Percentiles rank a stretch among this genome's conserved stretches.
These are phyloP conservation scores for Terrapene triunguis DNA, from an alignment of 2,113 vertebrate genomes.

Conservation along the genomic window DNA sequence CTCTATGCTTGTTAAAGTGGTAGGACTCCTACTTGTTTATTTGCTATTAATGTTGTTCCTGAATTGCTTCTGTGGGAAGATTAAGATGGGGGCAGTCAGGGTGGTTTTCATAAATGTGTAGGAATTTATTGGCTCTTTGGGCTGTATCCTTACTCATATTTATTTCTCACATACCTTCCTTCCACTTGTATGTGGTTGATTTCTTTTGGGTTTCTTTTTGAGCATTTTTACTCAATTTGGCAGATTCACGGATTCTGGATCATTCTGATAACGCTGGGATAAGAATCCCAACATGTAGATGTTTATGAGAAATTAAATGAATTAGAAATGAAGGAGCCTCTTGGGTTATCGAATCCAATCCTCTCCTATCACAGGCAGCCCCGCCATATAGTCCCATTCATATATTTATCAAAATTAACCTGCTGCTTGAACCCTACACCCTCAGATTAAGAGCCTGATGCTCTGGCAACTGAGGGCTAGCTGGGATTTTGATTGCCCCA, in stretches of 20 bases:
- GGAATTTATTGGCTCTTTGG: background rate
- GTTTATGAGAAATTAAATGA: background rate
- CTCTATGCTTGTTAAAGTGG: background rate
- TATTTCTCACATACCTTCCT: background rate
- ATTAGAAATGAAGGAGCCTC: too few relatives aligned
- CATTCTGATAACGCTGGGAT: background rate
- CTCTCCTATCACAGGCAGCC: background rate
- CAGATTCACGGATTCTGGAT: background rate
- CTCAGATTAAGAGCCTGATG: too few relatives aligned
- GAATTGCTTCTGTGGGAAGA: background rate
- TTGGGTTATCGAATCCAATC: background rate
- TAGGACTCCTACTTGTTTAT: background rate
- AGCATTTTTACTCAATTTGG: background rate
- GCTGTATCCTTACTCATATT: background rate
- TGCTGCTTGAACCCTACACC: too few relatives aligned
- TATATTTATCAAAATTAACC: background rate
- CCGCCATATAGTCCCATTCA: background rate
- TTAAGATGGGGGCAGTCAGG: background rate
- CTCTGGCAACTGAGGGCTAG: too few relatives aligned
- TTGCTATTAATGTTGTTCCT: background rate
- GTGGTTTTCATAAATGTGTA: background rate
- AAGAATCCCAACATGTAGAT: background rate
- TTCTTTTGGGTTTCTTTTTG: background rate
- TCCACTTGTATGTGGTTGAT: background rate
- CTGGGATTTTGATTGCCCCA: rapidly evolving